Percentiles rank a stretch among this genome's conserved stretches.
phyloP scores from a whole-genome alignment of 2,888 invertebrate species.

The Ectropis crepuscularia region DNA sequence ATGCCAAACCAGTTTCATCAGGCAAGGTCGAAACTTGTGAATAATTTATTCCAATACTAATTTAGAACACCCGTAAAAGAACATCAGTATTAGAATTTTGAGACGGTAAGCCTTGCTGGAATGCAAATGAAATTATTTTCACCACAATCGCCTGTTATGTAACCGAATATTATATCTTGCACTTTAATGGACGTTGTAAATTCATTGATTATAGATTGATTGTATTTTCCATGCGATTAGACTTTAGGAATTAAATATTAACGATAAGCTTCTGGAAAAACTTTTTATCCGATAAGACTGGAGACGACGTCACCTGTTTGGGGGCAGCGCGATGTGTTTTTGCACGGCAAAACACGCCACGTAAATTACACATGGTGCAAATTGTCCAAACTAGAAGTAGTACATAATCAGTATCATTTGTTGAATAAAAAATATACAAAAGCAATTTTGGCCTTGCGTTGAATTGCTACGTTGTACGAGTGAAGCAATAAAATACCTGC shows the following conservation, averaged over 20 bases:
- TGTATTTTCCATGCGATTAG: conserved; percentile 38
- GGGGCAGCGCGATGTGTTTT: conserved; percentile 12
- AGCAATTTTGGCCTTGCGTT: conserved; percentile 75
- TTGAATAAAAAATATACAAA: conserved; percentile 63
- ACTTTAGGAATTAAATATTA: conserved; percentile 33
- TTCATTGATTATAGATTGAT: conserved; percentile 13
- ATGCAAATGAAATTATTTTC: conserved; percentile 28
- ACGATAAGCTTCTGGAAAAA: conserved; percentile 5
- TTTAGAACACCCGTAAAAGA: conserved; percentile 48
- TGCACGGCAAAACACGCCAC: conserved; percentile 8
- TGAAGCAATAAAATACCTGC: conserved; percentile 77
- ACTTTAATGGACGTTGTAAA: conserved; percentile 12
- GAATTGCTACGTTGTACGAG: conserved; percentile 69
- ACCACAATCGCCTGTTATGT: conserved; percentile 21
- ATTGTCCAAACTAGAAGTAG: conserved; percentile 47
- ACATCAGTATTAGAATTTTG: conserved; percentile 30
- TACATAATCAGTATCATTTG: conserved; percentile 56
- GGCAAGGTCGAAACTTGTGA: conserved; percentile 69
- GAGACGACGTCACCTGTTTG: conserved; percentile 9
- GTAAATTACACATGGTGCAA: conserved; percentile 36
- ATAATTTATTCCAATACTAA: conserved; percentile 64
- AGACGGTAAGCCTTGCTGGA: conserved; percentile 20
- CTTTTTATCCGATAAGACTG: conserved; percentile 13
- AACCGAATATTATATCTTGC: conserved; percentile 14
- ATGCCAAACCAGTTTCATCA: conserved; percentile 74